Evolutionary conservation across 2,888 invertebrate species (phyloP), one percentile per base, ranked within the genome.

Genomic region (Platycheirus rosarum): DNA sequence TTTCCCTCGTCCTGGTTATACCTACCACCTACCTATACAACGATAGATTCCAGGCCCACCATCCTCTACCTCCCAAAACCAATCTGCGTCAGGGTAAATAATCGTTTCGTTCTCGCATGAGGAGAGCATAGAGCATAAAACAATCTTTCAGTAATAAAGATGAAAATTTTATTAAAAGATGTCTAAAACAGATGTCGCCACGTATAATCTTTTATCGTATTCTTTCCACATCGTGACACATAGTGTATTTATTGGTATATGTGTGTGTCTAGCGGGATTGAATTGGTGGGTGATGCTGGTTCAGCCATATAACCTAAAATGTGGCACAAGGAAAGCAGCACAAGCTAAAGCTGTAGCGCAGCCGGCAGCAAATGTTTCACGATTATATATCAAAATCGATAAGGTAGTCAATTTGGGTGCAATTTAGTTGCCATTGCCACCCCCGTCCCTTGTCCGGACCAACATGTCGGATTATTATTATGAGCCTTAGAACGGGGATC

Each of bases 141-240:
- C 89, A 89, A 89, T 89, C 88, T 88, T 89, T 89, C 88, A 87
- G 89, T 89, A 91, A 91, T 91, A 91, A 90, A 90, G 91, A 91
- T 91, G 91, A 91, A 90, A 90, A 90, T 91, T 91, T 90, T 91
- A 91, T 91, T 91, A 91, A 91, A 90, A 90, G 90, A 90, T 91
- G 91, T 91, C 91, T 88, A 87, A 88, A 90, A 88, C 91, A 91
- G 91, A 91, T 91, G 91, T 89, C 89, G 87, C 88, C 69, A 84
- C 84, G 84, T 79, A 90, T 90, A 91, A 91, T 90, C 91, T 91
- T 90, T 90, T 91, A 91, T 90, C 90, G 88, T 90, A 89, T 89
- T 91, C 89, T 88, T 91, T 89, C 89, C 89, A 88, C 88, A 86
- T 87, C 87, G 87, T 88, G 87, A 88, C 89, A 89, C 89, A 89